A percentile compares a stretch with the other conserved stretches of the same genome.
These are phyloP conservation scores for Idaea biselata DNA, from an alignment of 2,888 invertebrate genomes.

Conservation along the genomic window DNA sequence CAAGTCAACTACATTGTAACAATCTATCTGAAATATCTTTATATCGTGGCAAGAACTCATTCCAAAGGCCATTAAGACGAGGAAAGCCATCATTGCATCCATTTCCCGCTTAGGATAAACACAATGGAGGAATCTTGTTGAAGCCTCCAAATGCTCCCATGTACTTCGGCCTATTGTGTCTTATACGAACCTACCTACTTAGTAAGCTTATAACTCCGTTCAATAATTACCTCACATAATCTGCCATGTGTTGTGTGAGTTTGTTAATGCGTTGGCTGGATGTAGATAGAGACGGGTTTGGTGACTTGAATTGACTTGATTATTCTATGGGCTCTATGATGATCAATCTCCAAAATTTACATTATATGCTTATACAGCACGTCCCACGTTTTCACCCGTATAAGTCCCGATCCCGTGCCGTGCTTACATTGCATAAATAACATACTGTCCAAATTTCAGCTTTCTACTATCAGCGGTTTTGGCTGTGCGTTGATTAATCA, in stretches of 20 bases:
- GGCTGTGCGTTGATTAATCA: too few species aligned
- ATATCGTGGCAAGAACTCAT: constrained; percentile 47
- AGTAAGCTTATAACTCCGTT: not conserved
- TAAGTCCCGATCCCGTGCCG: too few species aligned
- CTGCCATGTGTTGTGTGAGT: not conserved
- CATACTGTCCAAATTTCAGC: too few species aligned
- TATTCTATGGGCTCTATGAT: not conserved
- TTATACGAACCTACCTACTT: not conserved
- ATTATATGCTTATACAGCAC: not conserved
- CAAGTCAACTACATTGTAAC: constrained; percentile 16
- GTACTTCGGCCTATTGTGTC: not conserved
- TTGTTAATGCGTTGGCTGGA: not conserved
- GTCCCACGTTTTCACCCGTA: too few species aligned
- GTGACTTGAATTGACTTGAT: not conserved
- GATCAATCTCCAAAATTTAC: not conserved
- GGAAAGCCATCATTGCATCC: constrained; percentile 49
- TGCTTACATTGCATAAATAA: too few species aligned
- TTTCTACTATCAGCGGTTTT: too few species aligned
- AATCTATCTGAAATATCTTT: constrained; percentile 32
- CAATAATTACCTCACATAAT: not conserved
- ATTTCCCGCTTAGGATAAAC: constrained; percentile 44
- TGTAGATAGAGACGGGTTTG: not conserved
- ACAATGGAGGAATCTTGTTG: constrained; percentile 41
- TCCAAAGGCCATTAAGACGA: constrained; percentile 49
- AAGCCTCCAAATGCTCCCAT: not conserved